Percentiles rank a stretch among this genome's conserved stretches.
Conservation (phyloP, 2,888 invertebrate genomes). For the Chrysodeixis includens region DNA sequence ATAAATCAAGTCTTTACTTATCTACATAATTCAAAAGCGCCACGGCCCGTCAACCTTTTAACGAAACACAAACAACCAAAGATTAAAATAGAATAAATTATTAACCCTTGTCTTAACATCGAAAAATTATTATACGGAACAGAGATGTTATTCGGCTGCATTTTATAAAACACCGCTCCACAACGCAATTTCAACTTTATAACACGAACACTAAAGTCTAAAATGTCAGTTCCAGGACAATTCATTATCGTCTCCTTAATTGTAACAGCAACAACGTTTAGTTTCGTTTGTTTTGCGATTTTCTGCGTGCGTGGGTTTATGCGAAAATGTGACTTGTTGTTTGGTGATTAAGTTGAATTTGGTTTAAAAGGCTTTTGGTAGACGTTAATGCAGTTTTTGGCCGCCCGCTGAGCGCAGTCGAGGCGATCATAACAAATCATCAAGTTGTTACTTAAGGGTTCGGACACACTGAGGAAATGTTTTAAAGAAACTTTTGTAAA, state of each 20-base stretch:
- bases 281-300: conserved; percentile 85
- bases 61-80: conserved; percentile 60
- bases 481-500: conserved; percentile 38
- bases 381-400: conserved; percentile 80
- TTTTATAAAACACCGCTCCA: conserved; percentile 67
- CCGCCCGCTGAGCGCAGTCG: conserved; percentile 81
- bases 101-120: conserved; percentile 83
- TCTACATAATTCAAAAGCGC: conserved; percentile 27
- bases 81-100: conserved; percentile 81
- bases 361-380: conserved; percentile 52
- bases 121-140: conserved; percentile 80
- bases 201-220: conserved; percentile 37
- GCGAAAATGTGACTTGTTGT: conserved; percentile 56
- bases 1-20: conserved; percentile 44
- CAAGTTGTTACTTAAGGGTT: conserved; percentile 69
- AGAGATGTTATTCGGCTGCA: conserved; percentile 76
- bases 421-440: conserved; percentile 87
- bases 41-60: conserved; percentile 41
- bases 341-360: conserved; percentile 67
- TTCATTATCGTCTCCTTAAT: conserved; percentile 83
- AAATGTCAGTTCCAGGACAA: conserved; percentile 47
- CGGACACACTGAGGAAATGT: conserved; percentile 56
- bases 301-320: conserved; percentile 50
- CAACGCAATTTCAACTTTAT: conserved; percentile 62
- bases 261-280: conserved; percentile 81